These are phyloP conservation scores for Pandemis cinnamomeana DNA, from an alignment of 2,888 invertebrate genomes.

Conservation along the genomic window DNA sequence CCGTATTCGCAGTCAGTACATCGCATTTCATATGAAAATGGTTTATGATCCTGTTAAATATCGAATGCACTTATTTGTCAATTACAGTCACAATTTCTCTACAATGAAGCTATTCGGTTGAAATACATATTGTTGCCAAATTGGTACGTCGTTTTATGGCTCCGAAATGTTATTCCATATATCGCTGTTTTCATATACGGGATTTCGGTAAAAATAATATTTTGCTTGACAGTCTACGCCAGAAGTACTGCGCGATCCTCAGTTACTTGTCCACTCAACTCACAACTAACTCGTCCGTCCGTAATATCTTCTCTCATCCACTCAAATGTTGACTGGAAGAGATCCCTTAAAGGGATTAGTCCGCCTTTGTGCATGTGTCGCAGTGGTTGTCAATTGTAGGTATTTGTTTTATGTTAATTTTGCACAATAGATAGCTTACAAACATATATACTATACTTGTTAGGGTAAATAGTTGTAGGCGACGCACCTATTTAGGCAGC, in stretches of 20 bases:
- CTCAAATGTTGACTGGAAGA: too few relatives aligned
- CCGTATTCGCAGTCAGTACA: not conserved
- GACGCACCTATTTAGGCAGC: too few relatives aligned
- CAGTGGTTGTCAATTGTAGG: too few relatives aligned
- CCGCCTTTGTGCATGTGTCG: too few relatives aligned
- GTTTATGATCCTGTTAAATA: not conserved
- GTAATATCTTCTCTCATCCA: too few relatives aligned
- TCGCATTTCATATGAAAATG: not conserved
- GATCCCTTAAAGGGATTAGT: too few relatives aligned
- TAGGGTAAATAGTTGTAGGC: not conserved
- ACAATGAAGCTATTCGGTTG: not conserved
- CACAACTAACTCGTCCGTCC: slow-evolving; percentile 1
- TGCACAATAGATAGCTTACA: too few relatives aligned
- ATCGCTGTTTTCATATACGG: slow-evolving; percentile 6
- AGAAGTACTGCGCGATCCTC: not conserved
- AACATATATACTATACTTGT: not conserved
- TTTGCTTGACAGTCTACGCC: slow-evolving; percentile 17
- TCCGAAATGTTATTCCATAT: slow-evolving; percentile 1
- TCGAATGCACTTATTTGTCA: not conserved
- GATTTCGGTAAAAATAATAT: slow-evolving; percentile 22
- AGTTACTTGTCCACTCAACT: slow-evolving; percentile 25
- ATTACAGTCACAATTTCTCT: not conserved
- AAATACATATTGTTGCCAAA: not conserved
- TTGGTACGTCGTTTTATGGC: slow-evolving; percentile 2
- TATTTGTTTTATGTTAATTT: too few relatives aligned